A percentile compares a stretch with the other conserved stretches of the same genome.
Evolutionary conservation across 2,888 invertebrate genomes (phyloP).

Genomic region (Poecilus cupreus): DNA sequence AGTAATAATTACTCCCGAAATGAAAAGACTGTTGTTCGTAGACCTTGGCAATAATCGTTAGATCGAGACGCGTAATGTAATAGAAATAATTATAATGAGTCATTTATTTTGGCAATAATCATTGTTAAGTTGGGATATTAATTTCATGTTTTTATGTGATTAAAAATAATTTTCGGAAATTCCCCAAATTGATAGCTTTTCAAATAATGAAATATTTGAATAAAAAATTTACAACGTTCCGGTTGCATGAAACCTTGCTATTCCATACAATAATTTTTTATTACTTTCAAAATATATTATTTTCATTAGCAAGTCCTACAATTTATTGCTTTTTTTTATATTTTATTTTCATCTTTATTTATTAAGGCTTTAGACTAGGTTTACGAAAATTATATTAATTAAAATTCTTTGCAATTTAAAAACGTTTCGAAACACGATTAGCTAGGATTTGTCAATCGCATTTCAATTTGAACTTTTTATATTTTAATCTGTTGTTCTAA

Average conservation of each 20-base stretch:
- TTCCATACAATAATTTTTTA: not conserved
- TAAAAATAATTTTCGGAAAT: not conserved
- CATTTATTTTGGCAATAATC: not conserved
- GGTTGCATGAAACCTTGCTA: too few species aligned
- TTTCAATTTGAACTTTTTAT: too few species aligned
- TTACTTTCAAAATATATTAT: too few species aligned
- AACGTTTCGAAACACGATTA: too few species aligned
- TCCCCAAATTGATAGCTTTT: not conserved
- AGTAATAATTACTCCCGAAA: not conserved
- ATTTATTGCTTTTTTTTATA: too few species aligned
- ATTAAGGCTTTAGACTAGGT: too few species aligned
- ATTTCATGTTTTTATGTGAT: not conserved
- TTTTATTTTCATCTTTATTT: too few species aligned
- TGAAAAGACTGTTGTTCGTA: not conserved
- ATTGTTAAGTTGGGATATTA: not conserved
- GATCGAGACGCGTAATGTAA: not conserved
- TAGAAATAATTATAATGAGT: not conserved
- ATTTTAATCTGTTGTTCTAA: too few species aligned
- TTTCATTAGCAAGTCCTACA: too few species aligned
- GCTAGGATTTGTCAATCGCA: too few species aligned
- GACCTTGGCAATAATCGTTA: not conserved
- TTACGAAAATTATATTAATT: too few species aligned
- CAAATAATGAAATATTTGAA: not conserved
- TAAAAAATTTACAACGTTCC: not conserved
- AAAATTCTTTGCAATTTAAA: too few species aligned